Conservation (phyloP, 2,113 vertebrate genomes). For the Phrynosoma blainvillii region DNA sequence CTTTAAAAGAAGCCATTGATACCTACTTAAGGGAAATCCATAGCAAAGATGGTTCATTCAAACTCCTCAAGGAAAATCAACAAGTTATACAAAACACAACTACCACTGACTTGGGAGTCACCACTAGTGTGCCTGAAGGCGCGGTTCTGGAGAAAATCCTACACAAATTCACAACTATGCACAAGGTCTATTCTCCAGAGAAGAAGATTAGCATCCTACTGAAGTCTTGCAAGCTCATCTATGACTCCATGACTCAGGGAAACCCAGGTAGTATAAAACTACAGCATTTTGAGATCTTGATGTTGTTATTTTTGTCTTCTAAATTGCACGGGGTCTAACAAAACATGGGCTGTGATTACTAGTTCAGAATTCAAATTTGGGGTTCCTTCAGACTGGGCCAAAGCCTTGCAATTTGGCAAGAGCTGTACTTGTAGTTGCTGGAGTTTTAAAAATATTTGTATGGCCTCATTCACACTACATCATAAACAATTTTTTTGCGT, state of each 20-base stretch:
- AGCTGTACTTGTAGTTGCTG: too few relatives aligned
- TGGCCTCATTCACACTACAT: too few relatives aligned
- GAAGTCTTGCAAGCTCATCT: constrained; percentile 97
- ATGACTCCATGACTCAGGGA: constrained; percentile 94
- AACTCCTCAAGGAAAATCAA: constrained; percentile 90
- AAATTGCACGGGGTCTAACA: not conserved
- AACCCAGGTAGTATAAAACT: constrained; percentile 80
- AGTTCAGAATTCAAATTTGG: not conserved
- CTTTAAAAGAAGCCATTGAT: constrained; percentile 87
- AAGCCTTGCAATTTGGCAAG: too few relatives aligned
- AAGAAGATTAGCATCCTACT: constrained; percentile 93
- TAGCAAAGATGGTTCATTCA: constrained; percentile 76
- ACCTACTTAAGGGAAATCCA: constrained; percentile 85
- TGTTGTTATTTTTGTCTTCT: not conserved
- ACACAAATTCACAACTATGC: constrained; percentile 85
- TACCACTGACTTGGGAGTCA: constrained; percentile 91
- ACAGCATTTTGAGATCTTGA: not conserved
- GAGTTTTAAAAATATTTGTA: not conserved
- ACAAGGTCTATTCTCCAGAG: constrained; percentile 94
- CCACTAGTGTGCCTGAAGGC: constrained; percentile 90
- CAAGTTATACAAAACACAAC: constrained; percentile 88
- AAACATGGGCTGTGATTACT: not conserved
- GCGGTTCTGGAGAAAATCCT: constrained; percentile 92
- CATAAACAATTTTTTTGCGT: too few relatives aligned
- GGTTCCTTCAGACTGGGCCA: too few relatives aligned